Evolutionary conservation across 2,797 vertebrate species (phyloP), one percentile per base, ranked within the genome.

Genomic region (Australoheros facetus): DNA sequence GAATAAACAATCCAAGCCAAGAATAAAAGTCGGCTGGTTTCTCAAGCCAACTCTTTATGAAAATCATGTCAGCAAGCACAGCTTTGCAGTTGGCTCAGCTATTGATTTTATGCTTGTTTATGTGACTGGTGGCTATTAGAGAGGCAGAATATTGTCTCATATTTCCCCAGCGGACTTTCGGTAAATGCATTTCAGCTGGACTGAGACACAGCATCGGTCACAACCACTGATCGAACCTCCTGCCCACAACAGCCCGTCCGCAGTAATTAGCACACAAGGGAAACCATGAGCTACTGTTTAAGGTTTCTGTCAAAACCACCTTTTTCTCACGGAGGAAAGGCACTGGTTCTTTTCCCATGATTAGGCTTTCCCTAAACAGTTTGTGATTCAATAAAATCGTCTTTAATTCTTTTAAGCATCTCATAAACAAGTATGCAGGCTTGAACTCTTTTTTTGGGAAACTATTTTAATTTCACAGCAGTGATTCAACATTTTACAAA

Each of bases 71-170:
- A 32, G 62, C 70, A 81, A 59, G 71, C 77, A 77, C 69, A 56
- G 80, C 70, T 45, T 71, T 78, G 66, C 82, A 59, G 82, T 88
- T 39, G 71, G 80, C 88, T 85, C 76, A 12, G 64, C 72, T 81
- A 94, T 94, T 86, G 92, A 94, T 94, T 94, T 89, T 84, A 71
- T 84, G 80, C 88, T 93, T 90, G 87, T 93, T 91, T 90, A 81
- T 88, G 73, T 91, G 88, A 88, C 85, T 81, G 86, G 80, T 84
- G 89, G 86, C 90, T 93, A 89, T 93, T 93, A 87, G 74, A 88
- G 75, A 88, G 84, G 86, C 73, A 81, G 84, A 89, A 92, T 90
- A 92, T 91, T 88, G 86, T 92, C 88, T 94, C 56, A 78, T 90
- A 89, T 94, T 92, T 89, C 87, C 93, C 91, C 54, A 1, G 76